Conservation (phyloP, 2,888 invertebrate genomes). For the Actias luna region DNA sequence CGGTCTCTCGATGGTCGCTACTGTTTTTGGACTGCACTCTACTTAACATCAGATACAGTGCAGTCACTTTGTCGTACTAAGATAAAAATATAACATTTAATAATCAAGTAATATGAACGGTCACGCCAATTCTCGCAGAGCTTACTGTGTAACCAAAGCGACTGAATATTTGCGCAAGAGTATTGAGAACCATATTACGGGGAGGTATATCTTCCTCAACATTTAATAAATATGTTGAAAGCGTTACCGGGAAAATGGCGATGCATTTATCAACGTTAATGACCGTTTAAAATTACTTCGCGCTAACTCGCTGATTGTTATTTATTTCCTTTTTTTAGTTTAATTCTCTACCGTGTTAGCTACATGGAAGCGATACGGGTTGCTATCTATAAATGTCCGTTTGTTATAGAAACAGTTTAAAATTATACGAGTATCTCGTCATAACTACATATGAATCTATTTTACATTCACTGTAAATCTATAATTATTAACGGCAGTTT, state of each 20-base stretch:
- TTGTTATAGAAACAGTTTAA: not conserved
- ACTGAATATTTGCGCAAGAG: slow-evolving; percentile 17
- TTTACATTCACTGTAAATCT: no score
- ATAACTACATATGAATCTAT: not conserved
- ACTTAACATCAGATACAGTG: no score
- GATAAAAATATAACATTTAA: no score
- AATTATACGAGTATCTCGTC: not conserved
- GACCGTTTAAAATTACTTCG: slow-evolving; percentile 18
- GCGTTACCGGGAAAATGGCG: slow-evolving; percentile 17
- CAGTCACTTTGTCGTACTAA: no score
- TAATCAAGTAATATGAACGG: not conserved
- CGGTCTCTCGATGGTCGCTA: no score
- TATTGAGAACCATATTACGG: slow-evolving; percentile 17
- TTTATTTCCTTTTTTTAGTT: slow-evolving; percentile 16
- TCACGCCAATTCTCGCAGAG: slow-evolving; percentile 7
- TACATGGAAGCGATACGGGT: not conserved
- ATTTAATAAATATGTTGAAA: slow-evolving; percentile 20
- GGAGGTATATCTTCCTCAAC: slow-evolving; percentile 17
- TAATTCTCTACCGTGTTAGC: slow-evolving; percentile 1
- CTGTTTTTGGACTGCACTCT: no score
- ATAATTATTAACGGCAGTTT: no score
- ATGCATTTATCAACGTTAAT: slow-evolving; percentile 23
- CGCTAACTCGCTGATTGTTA: slow-evolving; percentile 8
- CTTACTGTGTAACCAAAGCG: slow-evolving; percentile 17
- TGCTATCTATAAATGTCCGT: not conserved